Evolutionary conservation across 2,797 vertebrate genomes (phyloP), one percentile per base, ranked within the genome.

Genomic region (Gymnoscopelus braueri): DNA sequence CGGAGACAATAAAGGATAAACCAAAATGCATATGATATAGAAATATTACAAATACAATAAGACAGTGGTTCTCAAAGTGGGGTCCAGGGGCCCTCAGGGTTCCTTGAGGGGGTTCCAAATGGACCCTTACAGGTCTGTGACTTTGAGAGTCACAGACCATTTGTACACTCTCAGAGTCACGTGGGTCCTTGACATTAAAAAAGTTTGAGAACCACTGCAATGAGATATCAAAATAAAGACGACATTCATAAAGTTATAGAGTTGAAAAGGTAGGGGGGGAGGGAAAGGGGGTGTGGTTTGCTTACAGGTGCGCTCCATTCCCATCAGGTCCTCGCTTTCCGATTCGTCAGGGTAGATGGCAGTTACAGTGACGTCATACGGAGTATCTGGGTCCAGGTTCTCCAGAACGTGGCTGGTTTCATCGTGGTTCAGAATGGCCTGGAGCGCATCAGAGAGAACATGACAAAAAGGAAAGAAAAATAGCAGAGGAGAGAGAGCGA

Each of bases 341-440:
- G 96, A 96, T 79, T 99, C 97, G 72, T 99, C 98, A 0, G 97
- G 97, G 86, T 99, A 99, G 87, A 99, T 97, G 78, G 96, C 97
- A 0, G 97, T 98, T 53, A 99, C 85, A 0, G 95, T 95, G 69
- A 99, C 89, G 0, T 92, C 86, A 77, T 99, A 99, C 2, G 92
- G 80, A 0, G 95, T 97, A 82, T 98, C 95, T 0, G 95, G 93
- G 59, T 95, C 95, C 92, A 99, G 65, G 82, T 96, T 90, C 53
- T 93, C 85, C 88, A 98, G 92, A 24, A 96, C 71, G 19, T 95
- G 55, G 62, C 87, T 84, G 15, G 93, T 97, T 29, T 96, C 95
- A 3, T 98, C 95, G 6, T 82, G 93, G 78, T 80, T 92, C 88
- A 98, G 78, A 72, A 99, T 98, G 52, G 84, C 90, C 98, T 99